These are phyloP conservation scores for Gadopsis marmoratus DNA, from an alignment of 2,797 vertebrate species.

Conservation along the genomic window DNA sequence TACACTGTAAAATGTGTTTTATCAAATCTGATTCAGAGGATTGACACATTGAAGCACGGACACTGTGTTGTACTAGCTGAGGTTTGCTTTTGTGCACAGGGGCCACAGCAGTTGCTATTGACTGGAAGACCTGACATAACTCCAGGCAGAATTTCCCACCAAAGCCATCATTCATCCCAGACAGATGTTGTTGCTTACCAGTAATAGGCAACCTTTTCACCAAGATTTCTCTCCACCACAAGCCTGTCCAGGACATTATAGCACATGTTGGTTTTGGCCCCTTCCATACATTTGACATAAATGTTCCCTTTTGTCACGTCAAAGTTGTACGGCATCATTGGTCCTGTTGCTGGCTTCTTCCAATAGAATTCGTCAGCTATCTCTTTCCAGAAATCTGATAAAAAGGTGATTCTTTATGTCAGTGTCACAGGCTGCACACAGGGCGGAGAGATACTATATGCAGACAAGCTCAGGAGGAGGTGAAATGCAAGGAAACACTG, in stretches of 20 bases:
- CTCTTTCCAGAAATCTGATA: conserved; percentile 87
- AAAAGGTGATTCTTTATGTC: conserved; percentile 25
- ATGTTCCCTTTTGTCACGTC: conserved; percentile 86
- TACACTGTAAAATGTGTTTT: not conserved
- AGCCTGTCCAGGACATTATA: conserved; percentile 89
- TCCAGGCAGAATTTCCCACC: conserved; percentile 33
- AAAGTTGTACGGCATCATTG: conserved; percentile 87
- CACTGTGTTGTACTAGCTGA: conserved; percentile 1
- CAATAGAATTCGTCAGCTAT: conserved; percentile 86
- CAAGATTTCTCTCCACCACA: conserved; percentile 82
- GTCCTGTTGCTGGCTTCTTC: conserved; percentile 84
- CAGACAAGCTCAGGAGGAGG: conserved; percentile 1
- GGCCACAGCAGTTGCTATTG: conserved; percentile 52
- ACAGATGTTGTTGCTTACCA: conserved; percentile 81
- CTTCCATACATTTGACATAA: conserved; percentile 88
- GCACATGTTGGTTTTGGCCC: conserved; percentile 90
- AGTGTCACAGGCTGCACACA: conserved; percentile 27
- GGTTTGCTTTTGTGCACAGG: conserved; percentile 50
- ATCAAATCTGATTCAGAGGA: not conserved
- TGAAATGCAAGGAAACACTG: conserved; percentile 31
- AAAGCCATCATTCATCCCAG: conserved; percentile 36
- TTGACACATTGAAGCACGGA: conserved; percentile 6
- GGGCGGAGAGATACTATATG: conserved; percentile 1
- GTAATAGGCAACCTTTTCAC: conserved; percentile 87
- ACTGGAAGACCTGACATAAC: conserved; percentile 62